phyloP scores from a whole-genome alignment of 2,797 vertebrate species.

The Peromyscus eremicus region DNA sequence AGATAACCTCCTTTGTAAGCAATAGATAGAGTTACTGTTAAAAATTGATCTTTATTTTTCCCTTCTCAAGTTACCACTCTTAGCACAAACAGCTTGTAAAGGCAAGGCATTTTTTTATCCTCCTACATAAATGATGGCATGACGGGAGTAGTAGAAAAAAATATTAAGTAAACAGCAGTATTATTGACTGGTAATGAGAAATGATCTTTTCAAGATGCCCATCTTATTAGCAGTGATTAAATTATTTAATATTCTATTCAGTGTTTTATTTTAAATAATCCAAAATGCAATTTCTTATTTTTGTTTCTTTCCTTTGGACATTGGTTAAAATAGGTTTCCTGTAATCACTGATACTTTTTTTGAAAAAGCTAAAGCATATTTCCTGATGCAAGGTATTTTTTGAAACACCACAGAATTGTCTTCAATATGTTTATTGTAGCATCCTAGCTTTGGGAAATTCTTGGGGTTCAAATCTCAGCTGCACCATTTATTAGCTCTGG shows the following conservation, averaged over 20 bases:
- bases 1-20: background rate
- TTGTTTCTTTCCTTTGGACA: constrained; percentile 2
- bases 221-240: background rate
- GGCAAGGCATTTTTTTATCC: background rate
- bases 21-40: background rate
- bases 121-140: background rate
- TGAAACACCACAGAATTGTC: background rate
- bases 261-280: background rate
- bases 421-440: background rate
- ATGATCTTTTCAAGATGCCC: background rate
- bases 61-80: background rate
- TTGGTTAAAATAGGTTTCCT: background rate
- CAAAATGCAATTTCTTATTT: constrained; percentile 8
- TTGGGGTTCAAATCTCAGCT: constrained; percentile 1
- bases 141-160: background rate
- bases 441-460: background rate
- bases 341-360: constrained; percentile 52
- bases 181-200: background rate
- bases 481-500: background rate
- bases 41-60: background rate
- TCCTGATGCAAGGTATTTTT: background rate
- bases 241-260: constrained; percentile 43
- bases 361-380: constrained; percentile 54
- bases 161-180: background rate
- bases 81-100: background rate